A percentile compares a stretch with the other conserved stretches of the same genome.
Conservation (phyloP, 2,113 vertebrate species). For the Microtus montanus region DNA sequence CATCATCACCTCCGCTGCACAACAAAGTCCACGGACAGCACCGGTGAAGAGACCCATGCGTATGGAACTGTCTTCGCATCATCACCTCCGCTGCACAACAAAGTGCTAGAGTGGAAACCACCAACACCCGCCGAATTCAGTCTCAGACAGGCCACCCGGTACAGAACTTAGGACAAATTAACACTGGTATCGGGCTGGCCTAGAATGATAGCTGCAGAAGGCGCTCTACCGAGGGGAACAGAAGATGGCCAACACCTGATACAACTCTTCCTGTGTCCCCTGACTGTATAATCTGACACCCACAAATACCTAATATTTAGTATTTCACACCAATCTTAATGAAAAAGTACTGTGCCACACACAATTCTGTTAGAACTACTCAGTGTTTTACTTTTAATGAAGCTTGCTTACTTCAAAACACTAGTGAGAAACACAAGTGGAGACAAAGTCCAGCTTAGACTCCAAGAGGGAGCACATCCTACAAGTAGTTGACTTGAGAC, state of each 20-base stretch:
- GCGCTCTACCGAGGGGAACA: background rate
- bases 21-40: slow-evolving; percentile 64
- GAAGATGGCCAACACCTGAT: background rate
- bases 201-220: background rate
- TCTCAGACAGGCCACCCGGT: background rate
- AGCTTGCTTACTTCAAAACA: slow-evolving; percentile 30
- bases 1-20: background rate
- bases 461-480: background rate
- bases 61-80: slow-evolving; percentile 2
- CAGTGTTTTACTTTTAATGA: slow-evolving; percentile 44
- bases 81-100: background rate
- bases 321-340: slow-evolving; percentile 9
- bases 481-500: background rate
- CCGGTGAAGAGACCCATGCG: slow-evolving; percentile 36
- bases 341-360: slow-evolving; percentile 20
- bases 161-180: background rate
- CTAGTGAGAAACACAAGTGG: slow-evolving; percentile 10
- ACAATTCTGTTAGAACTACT: background rate
- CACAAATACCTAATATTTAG: background rate
- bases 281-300: background rate
- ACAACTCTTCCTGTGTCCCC: background rate
- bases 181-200: background rate
- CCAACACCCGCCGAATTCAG: background rate
- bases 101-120: background rate
- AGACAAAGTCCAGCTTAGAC: slow-evolving; percentile 50